Evolutionary conservation across 2,113 vertebrate species (phyloP), one percentile per base, ranked within the genome.

Genomic region (Chloropsis hardwickii): DNA sequence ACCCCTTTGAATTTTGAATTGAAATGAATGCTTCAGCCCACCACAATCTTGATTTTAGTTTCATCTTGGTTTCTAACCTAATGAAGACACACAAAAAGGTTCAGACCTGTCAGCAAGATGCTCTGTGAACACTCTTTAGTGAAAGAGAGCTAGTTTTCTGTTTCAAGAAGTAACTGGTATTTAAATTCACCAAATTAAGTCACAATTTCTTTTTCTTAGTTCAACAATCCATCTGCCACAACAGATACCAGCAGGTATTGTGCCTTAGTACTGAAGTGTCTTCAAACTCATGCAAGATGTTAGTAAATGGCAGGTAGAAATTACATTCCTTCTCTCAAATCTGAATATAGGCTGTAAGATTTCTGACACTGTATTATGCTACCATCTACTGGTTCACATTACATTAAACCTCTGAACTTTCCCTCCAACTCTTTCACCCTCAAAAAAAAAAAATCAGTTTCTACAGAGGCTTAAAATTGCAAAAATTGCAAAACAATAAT

Each of bases 321-420:
- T 76, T 42, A 84, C 16, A 94, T 22, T 20, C 35, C 14, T 88
- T 45, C 33, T 70, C 48, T 60, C 47, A 92, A 71, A 45, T 65
- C 24, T 78, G 62, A 91, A 70, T 24, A 78, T 1, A 90, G 54
- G 44, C 37, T 3, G 13, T 19, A 70, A 88, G 60, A 86, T 89
- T 91, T 92, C 69, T 88, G 64, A 78, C 53, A 50, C 44, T 92
- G 81, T 86, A 92, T 89, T 89, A 92, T 93, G 82, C 88, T 96
- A 95, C 87, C 95, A 95, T 94, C 94, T 96, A 83, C 86, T 97
- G 94, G 96, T 69, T 90, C 45, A 48, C 0, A 0, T 47, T 71
- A 86, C 81, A 39, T 47, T 39, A 88, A 92, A 82, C 21, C 15
- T 51, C 71, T 48, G 24, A 80, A 90, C 25, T 39, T 62, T 39